Percentiles rank a stretch among this genome's conserved stretches.
phyloP scores from a whole-genome alignment of 2,797 vertebrate genomes.

The Sphenopsis melanotis region DNA sequence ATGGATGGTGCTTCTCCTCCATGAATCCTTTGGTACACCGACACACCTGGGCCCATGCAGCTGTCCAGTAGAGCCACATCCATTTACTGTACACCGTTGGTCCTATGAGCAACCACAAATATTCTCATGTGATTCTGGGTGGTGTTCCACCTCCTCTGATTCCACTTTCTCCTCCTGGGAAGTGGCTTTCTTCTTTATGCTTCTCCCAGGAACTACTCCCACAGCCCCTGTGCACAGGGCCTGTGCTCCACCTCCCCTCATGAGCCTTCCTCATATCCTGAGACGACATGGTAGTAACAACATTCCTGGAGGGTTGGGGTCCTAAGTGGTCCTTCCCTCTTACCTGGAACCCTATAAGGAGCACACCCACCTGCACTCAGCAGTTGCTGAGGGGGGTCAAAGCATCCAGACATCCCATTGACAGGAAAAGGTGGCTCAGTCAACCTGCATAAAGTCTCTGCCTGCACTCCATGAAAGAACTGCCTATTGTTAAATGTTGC shows the following conservation, averaged over 20 bases:
- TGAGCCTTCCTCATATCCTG: neutral
- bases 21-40: neutral
- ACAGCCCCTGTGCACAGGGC: neutral
- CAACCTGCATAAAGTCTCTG: fast-evolving
- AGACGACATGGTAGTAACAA: fast-evolving
- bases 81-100: neutral
- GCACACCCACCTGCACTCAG: fast-evolving
- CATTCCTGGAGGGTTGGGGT: fast-evolving
- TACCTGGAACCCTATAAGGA: fast-evolving
- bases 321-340: fast-evolving
- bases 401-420: neutral
- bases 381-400: neutral
- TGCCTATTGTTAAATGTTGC: neutral
- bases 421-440: neutral
- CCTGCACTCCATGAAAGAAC: neutral
- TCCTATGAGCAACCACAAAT: neutral
- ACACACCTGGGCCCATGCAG: neutral
- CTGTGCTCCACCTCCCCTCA: fast-evolving
- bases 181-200: neutral
- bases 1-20: neutral
- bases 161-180: neutral
- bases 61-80: neutral
- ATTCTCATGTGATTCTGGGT: neutral
- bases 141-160: neutral
- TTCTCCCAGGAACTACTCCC: neutral